These are phyloP conservation scores for Pterostichus niger DNA, from an alignment of 2,888 invertebrate species.

Conservation along the genomic window DNA sequence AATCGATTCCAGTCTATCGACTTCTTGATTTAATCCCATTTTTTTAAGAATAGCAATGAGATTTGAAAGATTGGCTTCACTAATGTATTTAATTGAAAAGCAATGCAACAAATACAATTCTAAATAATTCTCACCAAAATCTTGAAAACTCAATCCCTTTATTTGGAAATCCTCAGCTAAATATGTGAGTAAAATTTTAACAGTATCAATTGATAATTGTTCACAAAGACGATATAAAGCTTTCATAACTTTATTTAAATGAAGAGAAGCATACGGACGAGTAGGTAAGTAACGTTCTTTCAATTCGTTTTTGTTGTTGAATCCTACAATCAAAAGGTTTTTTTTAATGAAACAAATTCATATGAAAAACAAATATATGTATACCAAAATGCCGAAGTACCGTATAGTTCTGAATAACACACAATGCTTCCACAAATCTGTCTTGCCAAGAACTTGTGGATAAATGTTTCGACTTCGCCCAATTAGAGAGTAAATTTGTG, in stretches of 20 bases:
- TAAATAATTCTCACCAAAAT: slow-evolving; percentile 70
- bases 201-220: slow-evolving; percentile 73
- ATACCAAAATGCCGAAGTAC: slow-evolving; percentile 76
- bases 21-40: slow-evolving; percentile 44
- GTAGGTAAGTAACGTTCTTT: slow-evolving; percentile 74
- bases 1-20: background rate
- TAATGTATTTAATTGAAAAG: slow-evolving; percentile 71
- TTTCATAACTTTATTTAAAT: slow-evolving; percentile 77
- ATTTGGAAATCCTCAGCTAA: slow-evolving; percentile 69
- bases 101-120: slow-evolving; percentile 74
- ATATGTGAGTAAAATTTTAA: slow-evolving; percentile 70
- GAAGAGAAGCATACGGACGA: slow-evolving; percentile 73
- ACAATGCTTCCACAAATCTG: slow-evolving; percentile 78
- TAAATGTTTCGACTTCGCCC: slow-evolving; percentile 70
- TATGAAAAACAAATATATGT: no score
- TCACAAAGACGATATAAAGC: slow-evolving; percentile 77
- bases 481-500: slow-evolving; percentile 71
- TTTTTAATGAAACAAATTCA: no score
- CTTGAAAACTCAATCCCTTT: slow-evolving; percentile 68
- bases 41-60: slow-evolving; percentile 71
- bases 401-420: slow-evolving; percentile 77
- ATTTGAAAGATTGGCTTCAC: slow-evolving; percentile 70
- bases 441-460: slow-evolving; percentile 75
- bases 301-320: slow-evolving; percentile 71
- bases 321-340: no score